Conservation (phyloP, 2,113 vertebrate species). For the Euleptes europaea region DNA sequence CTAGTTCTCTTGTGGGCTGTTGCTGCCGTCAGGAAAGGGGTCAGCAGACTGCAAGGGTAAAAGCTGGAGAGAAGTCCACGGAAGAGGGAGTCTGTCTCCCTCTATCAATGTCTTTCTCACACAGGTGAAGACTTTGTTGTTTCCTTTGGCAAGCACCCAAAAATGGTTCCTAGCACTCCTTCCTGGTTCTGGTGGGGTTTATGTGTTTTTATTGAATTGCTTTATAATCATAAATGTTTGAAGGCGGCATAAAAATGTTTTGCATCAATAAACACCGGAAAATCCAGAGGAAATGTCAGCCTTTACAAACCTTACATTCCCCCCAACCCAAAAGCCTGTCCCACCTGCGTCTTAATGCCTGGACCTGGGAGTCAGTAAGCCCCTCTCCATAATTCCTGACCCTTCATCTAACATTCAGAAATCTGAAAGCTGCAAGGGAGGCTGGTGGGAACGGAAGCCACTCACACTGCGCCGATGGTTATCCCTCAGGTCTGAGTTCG, state of each 20-base stretch:
- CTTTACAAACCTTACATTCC: not conserved
- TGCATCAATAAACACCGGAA: no score
- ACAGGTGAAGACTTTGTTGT: no score
- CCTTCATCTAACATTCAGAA: not conserved
- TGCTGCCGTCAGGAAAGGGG: not conserved
- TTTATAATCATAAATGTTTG: no score
- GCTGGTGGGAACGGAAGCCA: rapidly evolving
- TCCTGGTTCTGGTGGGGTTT: no score
- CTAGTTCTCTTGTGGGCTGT: not conserved
- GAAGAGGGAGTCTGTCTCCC: not conserved
- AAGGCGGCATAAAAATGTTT: no score
- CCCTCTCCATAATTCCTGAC: not conserved
- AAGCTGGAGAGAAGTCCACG: not conserved
- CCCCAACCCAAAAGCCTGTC: not conserved
- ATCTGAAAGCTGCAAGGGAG: rapidly evolving
- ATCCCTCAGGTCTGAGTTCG: slow-evolving; percentile 60
- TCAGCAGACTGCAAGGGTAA: not conserved
- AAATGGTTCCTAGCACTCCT: no score
- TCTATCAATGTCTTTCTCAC: no score
- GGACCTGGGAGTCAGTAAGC: not conserved
- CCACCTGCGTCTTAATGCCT: no score
- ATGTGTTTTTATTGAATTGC: no score
- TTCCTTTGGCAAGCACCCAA: no score
- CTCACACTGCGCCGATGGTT: slow-evolving; percentile 62
- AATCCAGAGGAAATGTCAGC: no score